Evolutionary conservation across 2,113 vertebrate genomes (phyloP), one percentile per base, ranked within the genome.

Genomic region (Capreolus pygargus): DNA sequence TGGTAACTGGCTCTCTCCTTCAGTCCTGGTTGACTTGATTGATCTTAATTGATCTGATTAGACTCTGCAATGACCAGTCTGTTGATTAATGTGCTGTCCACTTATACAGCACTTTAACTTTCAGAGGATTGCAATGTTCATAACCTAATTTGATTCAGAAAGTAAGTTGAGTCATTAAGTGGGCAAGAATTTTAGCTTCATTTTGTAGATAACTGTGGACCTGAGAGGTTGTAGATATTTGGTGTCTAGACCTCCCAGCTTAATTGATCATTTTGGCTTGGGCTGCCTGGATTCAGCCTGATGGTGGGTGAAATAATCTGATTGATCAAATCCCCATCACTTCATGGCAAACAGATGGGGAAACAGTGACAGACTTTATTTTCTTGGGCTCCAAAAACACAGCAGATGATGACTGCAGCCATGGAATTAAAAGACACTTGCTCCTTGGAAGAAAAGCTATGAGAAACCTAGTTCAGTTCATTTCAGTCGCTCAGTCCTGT

Each of bases 1-100:
- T 95, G 50, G 78, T 67, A 95, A 57, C 39, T 81, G 91, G 8
- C 19, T 57, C 15, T 96, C 52, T 96, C 39, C 25, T 87, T 97
- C 33, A n/a, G 79, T 39, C 27, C 17, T 96, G 45, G 52, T 64
- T 74, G 87, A 89, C n/a, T 54, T 84, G 74, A 78, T 67, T 70
- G 55, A 64, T 21, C n/a, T 93, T 86, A 54, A 93, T 28, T 74
- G 57, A 89, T 61, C 14, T 78, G 36, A 60, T n/a, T 76, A 90
- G 50, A 60, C 61, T 36, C 10, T 93, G 6, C 33, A 58, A 16
- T 86, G 17, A 57, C 45, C 33, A 45, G 3, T 55, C 45, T 58
- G 36, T 54, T 94, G 39, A 54, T 79, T 58, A 94, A 88, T 58
- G 60, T 4, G 13, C 36, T n/a, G 6, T 36, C 13, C 27, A 86